These are phyloP conservation scores for Dendronephthya gigantea DNA, from an alignment of 64 coral and sea anemone species.

Conservation along the genomic window DNA sequence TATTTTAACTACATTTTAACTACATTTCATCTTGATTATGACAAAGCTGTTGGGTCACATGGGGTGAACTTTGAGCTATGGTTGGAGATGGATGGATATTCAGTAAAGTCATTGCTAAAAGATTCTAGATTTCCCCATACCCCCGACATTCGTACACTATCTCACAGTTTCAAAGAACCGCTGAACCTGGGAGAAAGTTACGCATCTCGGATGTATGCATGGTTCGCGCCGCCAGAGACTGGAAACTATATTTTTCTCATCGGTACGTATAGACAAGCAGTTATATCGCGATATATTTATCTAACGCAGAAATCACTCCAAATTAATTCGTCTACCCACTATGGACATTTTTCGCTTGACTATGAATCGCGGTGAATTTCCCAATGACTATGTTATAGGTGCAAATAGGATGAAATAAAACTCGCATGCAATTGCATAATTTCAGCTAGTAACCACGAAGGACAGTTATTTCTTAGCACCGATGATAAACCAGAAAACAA, in stretches of 20 bases:
- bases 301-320: too few species aligned
- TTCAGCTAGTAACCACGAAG: constrained; percentile 5
- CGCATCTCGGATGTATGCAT: neutral
- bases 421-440: neutral
- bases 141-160: neutral
- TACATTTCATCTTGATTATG: neutral
- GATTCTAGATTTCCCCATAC: constrained; percentile 4
- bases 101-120: neutral
- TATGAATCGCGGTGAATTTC: neutral
- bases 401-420: neutral
- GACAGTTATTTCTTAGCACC: neutral
- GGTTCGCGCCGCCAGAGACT: constrained; percentile 7
- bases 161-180: neutral
- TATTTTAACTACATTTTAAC: neutral
- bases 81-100: constrained; percentile 13
- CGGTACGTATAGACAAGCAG: neutral
- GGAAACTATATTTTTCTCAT: neutral
- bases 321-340: too few species aligned
- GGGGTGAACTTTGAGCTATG: neutral
- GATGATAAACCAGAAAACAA: constrained; percentile 3
- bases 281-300: too few species aligned
- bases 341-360: too few species aligned
- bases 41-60: neutral
- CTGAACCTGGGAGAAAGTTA: neutral
- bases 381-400: neutral